Evolutionary conservation across 2,113 vertebrate genomes (phyloP), one percentile per base, ranked within the genome.

Genomic region (Hiodon tergisus): DNA sequence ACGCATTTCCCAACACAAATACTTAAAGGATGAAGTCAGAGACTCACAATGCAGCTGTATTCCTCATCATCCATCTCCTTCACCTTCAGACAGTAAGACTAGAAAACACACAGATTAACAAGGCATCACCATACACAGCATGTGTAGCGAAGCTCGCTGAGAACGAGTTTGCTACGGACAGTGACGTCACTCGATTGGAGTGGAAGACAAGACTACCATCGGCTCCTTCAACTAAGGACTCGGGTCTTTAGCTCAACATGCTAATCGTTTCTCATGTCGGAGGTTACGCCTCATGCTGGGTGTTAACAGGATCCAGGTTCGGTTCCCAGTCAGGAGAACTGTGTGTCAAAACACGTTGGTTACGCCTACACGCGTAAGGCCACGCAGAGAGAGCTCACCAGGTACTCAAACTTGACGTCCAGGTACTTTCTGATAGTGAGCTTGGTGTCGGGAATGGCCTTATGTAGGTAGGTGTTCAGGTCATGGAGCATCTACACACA

Each of bases 51-150:
- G 84, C 95, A 98, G 90, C 93, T 98, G 90, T 98, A 98, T 51
- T 99, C 97, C 80, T 99, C 97, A 73, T 99, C 97, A 11, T 99
- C 97, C 97, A 99, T 98, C 85, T 99, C 97, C 85, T 99, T 99
- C 88, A 99, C 97, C 88, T 99, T 99, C 84, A 99, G 86, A 85
- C 97, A 99, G 82, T 99, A 99, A 0, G 97, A 99, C 97, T 98
- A 88, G 0, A 68, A 72, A 72, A 85, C 67, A 83, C 84, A 76
- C 6, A 54, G 67, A 31, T 68, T 0, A 6, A 4, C 14, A 4
- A 71, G 16, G 6, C 2, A 63, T 60, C 0, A 53, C 68, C 9
- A 6, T 3, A 63, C n/a, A 9, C 2, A 54, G 65, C 1, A 59
- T 31, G 31, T 31, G 31, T 31, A 31, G 31, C 31, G 31, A 31